Evolutionary conservation across 1,140 invertebrate species (phyloP), one percentile per base, ranked within the genome.

Genomic region (Drosophila ogumai): DNA sequence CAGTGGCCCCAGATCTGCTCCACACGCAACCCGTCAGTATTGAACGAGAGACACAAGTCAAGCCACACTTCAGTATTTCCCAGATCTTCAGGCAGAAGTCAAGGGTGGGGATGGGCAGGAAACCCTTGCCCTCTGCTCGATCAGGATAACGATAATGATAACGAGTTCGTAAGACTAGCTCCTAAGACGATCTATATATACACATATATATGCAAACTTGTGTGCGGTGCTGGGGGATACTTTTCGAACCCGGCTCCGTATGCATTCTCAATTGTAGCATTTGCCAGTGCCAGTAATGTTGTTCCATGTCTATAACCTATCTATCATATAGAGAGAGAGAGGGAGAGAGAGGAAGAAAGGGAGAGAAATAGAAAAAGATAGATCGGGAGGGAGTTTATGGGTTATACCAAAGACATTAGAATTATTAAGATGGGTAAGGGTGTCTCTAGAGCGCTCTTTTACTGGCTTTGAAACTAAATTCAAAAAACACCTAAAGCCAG

Each of bases 211-310:
- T 38, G 25, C 25, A 28, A 28, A 71, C 66, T 22, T 65, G 64
- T 52, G 32, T 22, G 17, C 6, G 32, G 13, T 7, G 13, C 22
- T 13, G 12, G 31, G 38, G 10, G n/a, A 19, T 6, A 19, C 40
- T 17, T 19, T 43, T 44, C 43, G 47, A 38, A 25, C 31, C 66
- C 36, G 10, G 43, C 7, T 13, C 50, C 50, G 36, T 1, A 9
- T 40, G 54, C 52, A 74, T 58, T 61, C 64, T 50, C 60, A 75
- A 69, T 44, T 52, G n/a, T 73, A 66, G 59, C 56, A 79, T 74
- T 79, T 82, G 71, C 80, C 80, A 79, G 71, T 84, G 81, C 81
- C 81, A 82, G 61, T 59, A 82, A 84, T 82, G 81, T 84, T 84
- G 81, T 82, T 79, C 81, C 81, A 78, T 73, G 68, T 71, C 79